phyloP scores from a whole-genome alignment of 1,140 invertebrate species.

The Pseudomyrmex dendroicus region DNA sequence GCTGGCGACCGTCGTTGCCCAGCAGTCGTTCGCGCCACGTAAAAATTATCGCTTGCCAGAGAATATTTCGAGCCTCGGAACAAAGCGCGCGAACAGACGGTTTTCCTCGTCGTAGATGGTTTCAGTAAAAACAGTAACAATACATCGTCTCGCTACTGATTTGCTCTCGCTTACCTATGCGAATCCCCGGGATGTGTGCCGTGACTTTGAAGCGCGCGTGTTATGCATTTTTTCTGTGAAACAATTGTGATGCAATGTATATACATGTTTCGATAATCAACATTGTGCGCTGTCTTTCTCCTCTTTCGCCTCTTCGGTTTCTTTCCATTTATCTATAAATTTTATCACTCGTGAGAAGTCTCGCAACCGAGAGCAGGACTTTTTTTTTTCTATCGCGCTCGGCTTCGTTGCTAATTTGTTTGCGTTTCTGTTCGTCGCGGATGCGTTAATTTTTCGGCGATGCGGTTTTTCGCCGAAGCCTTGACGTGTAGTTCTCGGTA shows the following conservation, averaged over 20 bases:
- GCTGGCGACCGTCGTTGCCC: neutral
- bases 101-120: neutral
- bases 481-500: neutral
- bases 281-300: neutral
- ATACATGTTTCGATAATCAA: neutral
- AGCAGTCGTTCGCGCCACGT: conserved; percentile 1
- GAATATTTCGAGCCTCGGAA: neutral
- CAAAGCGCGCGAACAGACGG: neutral
- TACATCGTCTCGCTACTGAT: too few relatives aligned
- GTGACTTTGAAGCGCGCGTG: too few relatives aligned
- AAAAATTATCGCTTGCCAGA: neutral
- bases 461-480: neutral
- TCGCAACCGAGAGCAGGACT: neutral
- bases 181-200: too few relatives aligned
- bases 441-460: neutral
- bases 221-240: neutral
- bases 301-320: neutral
- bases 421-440: neutral
- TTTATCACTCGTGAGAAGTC: neutral
- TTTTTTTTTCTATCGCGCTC: neutral
- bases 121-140: too few relatives aligned
- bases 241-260: neutral
- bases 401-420: neutral
- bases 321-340: neutral
- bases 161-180: too few relatives aligned